A percentile compares a stretch with the other conserved stretches of the same genome.
Evolutionary conservation across 35 echinoderm and acorn worm genomes (phyloP).

Genomic region (Stichopus chloronotus): DNA sequence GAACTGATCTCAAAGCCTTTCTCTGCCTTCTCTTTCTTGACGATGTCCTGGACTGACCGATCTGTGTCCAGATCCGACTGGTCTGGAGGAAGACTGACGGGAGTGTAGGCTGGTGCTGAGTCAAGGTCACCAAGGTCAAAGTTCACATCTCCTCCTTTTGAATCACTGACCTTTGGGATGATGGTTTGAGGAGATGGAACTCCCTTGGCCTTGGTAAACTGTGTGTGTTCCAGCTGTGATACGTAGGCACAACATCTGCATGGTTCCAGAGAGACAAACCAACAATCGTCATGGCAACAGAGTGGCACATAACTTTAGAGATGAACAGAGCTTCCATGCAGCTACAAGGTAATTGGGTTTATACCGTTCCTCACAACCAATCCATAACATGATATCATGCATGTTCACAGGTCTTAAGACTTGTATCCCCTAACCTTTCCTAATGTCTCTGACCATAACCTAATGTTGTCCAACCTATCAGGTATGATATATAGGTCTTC

Average conservation of each 20-base stretch:
- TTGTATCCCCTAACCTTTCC: too few relatives aligned
- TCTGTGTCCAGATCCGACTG: conserved; percentile 32
- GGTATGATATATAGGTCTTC: too few relatives aligned
- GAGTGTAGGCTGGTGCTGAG: conserved; percentile 74
- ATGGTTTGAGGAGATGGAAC: conserved; percentile 62
- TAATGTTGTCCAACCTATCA: too few relatives aligned
- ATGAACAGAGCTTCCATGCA: background rate
- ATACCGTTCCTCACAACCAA: background rate
- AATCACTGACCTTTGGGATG: conserved; percentile 68
- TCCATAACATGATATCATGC: too few relatives aligned
- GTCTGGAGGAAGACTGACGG: conserved; percentile 24
- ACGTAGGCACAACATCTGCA: conserved; percentile 98
- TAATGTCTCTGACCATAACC: too few relatives aligned
- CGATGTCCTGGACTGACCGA: conserved; percentile 82
- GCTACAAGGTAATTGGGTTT: background rate
- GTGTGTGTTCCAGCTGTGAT: conserved; percentile 93
- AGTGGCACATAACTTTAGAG: background rate
- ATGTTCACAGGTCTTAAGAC: too few relatives aligned
- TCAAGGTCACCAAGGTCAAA: conserved; percentile 70
- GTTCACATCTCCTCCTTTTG: conserved; percentile 21
- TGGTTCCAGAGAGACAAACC: background rate
- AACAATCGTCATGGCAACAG: background rate
- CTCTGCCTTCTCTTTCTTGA: conserved; percentile 78
- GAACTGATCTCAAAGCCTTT: conserved; percentile 97
- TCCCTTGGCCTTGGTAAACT: conserved; percentile 84